These are phyloP conservation scores for Pollenia amentaria DNA, from an alignment of 2,888 invertebrate species.

Conservation along the genomic window DNA sequence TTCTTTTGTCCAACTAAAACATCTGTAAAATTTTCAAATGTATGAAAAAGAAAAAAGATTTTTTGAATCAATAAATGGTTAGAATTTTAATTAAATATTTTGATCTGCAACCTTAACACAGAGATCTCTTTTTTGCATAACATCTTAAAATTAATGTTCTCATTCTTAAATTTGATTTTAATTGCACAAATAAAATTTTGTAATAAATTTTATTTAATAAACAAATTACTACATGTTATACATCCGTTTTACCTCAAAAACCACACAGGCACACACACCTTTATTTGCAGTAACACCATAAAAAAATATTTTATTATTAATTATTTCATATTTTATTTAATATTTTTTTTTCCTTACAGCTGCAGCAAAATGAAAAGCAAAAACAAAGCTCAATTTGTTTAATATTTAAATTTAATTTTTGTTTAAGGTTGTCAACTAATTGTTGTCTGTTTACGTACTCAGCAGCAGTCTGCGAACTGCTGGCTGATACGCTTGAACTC, in stretches of 20 bases:
- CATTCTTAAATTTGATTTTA: background rate
- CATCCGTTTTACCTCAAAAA: constrained; percentile 18
- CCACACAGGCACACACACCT: constrained; percentile 23
- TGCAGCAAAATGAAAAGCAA: background rate
- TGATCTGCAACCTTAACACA: background rate
- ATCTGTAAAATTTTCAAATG: constrained; percentile 40
- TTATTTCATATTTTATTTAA: constrained; percentile 10
- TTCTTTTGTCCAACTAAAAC: background rate
- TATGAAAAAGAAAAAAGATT: background rate
- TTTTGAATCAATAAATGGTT: background rate
- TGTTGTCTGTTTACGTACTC: background rate
- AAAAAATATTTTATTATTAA: constrained; percentile 6
- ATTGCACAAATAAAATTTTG: background rate
- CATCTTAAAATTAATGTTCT: background rate
- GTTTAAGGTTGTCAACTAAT: constrained; percentile 58
- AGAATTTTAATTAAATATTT: background rate
- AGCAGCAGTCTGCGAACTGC: background rate
- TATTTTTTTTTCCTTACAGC: background rate
- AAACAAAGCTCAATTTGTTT: constrained; percentile 32
- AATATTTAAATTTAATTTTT: constrained; percentile 36
- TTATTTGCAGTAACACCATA: constrained; percentile 6
- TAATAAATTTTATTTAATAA: background rate
- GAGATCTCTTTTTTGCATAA: background rate
- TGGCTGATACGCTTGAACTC: constrained; percentile 52
- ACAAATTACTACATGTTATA: background rate